Conservation (phyloP, 2,113 vertebrate species). For the Podiceps cristatus region DNA sequence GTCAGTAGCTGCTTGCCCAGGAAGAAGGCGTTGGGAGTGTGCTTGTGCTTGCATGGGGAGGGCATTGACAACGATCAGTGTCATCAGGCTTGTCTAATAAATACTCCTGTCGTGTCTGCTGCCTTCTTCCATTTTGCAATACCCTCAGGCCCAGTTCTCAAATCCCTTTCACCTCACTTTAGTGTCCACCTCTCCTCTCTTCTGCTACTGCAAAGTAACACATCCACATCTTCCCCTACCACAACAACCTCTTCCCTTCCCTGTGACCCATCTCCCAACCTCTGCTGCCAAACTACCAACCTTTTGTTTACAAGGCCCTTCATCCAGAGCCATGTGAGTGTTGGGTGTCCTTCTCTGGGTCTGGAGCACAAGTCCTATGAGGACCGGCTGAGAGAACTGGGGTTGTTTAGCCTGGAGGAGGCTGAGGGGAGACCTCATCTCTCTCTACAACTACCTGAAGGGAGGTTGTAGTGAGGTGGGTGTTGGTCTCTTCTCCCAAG, state of each 20-base stretch:
- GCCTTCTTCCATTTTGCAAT: neutral
- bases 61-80: neutral
- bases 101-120: neutral
- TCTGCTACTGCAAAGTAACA: neutral
- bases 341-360: neutral
- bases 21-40: neutral
- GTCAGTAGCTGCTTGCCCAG: neutral
- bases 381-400: too few species aligned
- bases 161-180: neutral
- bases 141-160: neutral
- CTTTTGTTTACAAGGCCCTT: neutral
- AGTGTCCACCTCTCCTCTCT: neutral
- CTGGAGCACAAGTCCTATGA: too few species aligned
- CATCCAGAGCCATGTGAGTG: neutral
- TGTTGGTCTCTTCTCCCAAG: too few species aligned
- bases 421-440: too few species aligned
- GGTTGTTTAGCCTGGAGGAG: too few species aligned
- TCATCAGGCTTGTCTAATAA: constrained; percentile 8
- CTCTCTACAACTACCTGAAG: too few species aligned
- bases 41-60: neutral
- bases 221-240: neutral
- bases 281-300: neutral
- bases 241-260: neutral
- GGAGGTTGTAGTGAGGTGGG: too few species aligned
- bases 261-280: neutral